A percentile compares a stretch with the other conserved stretches of the same genome.
Conservation (phyloP, 2,113 vertebrate genomes). For the Hypanus sabinus region DNA sequence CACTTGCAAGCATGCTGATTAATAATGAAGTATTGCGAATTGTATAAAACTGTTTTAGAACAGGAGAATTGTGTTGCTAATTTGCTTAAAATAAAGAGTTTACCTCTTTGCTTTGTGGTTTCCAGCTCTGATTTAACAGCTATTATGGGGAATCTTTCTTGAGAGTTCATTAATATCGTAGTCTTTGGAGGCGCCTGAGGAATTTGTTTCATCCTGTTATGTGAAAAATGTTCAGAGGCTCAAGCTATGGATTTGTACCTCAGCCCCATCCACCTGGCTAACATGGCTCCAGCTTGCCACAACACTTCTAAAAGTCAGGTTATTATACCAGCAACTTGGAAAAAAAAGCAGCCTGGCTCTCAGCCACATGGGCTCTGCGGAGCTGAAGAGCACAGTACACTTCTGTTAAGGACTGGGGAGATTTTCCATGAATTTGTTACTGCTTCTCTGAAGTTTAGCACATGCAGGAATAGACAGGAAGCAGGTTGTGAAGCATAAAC, state of each 20-base stretch:
- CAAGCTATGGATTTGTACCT: background rate
- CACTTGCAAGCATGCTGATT: background rate
- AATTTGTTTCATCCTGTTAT: background rate
- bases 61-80: background rate
- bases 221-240: background rate
- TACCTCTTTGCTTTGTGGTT: background rate
- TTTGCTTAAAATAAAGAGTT: background rate
- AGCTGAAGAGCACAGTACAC: slow-evolving; percentile 23
- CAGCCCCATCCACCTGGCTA: slow-evolving; percentile 16
- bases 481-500: slow-evolving; percentile 8
- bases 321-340: slow-evolving; percentile 22
- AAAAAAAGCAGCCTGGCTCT: slow-evolving; percentile 8
- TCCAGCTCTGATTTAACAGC: background rate
- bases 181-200: slow-evolving; percentile 5
- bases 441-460: slow-evolving; percentile 10
- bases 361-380: slow-evolving; percentile 7
- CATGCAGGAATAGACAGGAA: slow-evolving; percentile 4
- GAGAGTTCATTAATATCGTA: background rate
- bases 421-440: slow-evolving; percentile 27
- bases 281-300: background rate
- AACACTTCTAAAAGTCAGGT: slow-evolving; percentile 5
- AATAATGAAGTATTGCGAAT: background rate
- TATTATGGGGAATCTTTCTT: background rate
- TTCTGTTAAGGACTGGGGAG: slow-evolving; percentile 18
- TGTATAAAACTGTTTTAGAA: background rate